Conservation (phyloP, 1,140 invertebrate genomes). For the Diorhabda carinulata region DNA sequence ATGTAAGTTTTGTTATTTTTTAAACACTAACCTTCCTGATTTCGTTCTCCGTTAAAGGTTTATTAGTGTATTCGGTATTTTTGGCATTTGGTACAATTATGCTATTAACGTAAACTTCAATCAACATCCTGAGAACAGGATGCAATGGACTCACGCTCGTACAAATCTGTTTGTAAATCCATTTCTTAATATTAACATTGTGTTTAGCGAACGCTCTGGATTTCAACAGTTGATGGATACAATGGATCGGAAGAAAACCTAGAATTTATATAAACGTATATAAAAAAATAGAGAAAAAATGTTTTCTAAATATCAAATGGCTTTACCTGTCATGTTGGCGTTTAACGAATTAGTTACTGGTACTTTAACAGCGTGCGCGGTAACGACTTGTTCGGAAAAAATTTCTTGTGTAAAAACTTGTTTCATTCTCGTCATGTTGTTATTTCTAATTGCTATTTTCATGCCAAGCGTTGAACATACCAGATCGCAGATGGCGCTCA, state of each 20-base stretch:
- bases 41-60: conserved; percentile 88
- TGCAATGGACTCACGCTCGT: conserved; percentile 82
- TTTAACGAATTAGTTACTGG: conserved; percentile 88
- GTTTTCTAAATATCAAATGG: not conserved
- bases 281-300: not conserved
- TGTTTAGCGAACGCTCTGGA: conserved; percentile 94
- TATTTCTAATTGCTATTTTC: conserved; percentile 89
- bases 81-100: conserved; percentile 77
- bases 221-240: conserved; percentile 93
- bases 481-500: conserved; percentile 86
- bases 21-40: conserved; percentile 59
- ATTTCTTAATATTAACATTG: conserved; percentile 89
- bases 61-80: conserved; percentile 66
- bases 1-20: not conserved
- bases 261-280: not conserved
- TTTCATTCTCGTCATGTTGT: conserved; percentile 87
- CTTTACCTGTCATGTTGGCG: conserved; percentile 69
- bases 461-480: conserved; percentile 92
- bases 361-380: conserved; percentile 91
- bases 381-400: conserved; percentile 96
- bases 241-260: conserved; percentile 92
- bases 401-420: conserved; percentile 96
- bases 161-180: conserved; percentile 93
- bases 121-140: conserved; percentile 86
- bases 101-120: conserved; percentile 94